Evolutionary conservation across 92 coral and sea anemone genomes (phyloP), one percentile per base, ranked within the genome.

Genomic region (Micromussa lordhowensis): DNA sequence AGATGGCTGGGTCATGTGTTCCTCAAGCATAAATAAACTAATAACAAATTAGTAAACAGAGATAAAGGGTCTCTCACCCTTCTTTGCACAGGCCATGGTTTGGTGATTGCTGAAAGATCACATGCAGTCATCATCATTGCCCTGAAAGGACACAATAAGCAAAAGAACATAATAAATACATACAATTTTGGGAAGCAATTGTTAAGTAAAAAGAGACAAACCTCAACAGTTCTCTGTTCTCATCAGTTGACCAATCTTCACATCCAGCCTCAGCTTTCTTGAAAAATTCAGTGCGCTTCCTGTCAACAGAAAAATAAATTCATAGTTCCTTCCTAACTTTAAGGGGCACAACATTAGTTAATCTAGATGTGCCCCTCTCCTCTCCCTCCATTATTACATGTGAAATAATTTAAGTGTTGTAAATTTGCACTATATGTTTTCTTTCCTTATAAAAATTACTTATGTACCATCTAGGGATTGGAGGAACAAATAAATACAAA

Each of bases 51-150:
- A 32, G 24, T n/a, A 40, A 24, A 35, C 1, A 31, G 18, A 26
- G 63, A 24, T 4, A 2, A 70, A 29, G 21, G 55, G 8, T 32
- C 21, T 55, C 95, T 85, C 81, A 98, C 99, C 99, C 99, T 92
- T 94, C 95, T 94, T 78, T 98, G 98, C n/a, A 98, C 98, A 26
- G 95, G 93, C 99, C 99, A 98, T 48, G 99, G 99, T 86, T 98
- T 98, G 12, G 99, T 96, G 85, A 98, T 98, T 34, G 99, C 99
- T 73, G 99, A 96, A 63, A 98, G 92, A 69, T 98, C 99, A 81
- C 99, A 98, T 2, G 98, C 99, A 12, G 99, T 98, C 99, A 98
- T 98, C 96, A 98, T 87, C 99, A 98, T 98, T 12, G 99, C 93
- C 77, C 99, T 96, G 88, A 68, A 34, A 38, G 6, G 44, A 31